Base-by-base conservation (phyloP, 1,140 invertebrate species). In the Propsilocerus akamusi region DNA sequence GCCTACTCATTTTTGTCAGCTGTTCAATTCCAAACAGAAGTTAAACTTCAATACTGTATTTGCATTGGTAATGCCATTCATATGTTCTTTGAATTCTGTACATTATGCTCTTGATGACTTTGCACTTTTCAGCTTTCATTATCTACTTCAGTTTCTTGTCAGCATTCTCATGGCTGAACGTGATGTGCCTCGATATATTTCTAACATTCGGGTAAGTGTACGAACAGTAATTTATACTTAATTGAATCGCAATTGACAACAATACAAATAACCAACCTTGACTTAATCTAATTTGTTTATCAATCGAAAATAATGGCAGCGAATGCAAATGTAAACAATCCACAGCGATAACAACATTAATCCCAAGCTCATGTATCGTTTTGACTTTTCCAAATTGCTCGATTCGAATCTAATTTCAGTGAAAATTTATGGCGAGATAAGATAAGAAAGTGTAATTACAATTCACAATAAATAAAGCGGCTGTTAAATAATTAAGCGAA, bases 181-280 rank as follows among this genome's bases (percentile, higher is more conserved):
- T 88, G 32, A 90, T 91, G 77, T 86, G 86, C 56, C 81, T 87
- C 60, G 86, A 92, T 63, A 85, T 89, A 59, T 90, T 82, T 77
- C 80, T 80, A 70, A 89, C 87, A 48, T 85, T 86, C 65, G 80
- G 80, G 82, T 85, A 69, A 78, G 72, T 66, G 26, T 59, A 52
- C 25, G n/a, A 52, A 51, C 53, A 46, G 50, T 51, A 50, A 55
- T 52, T 54, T 54, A 56, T 52, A 54, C 30, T 50, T 54, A 56
- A 55, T 51, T 53, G 46, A 48, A 41, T 48, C n/a, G n/a, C 25
- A 50, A 34, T 41, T 28, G 49, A 30, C 52, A 30, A 30, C 23
- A 32, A 52, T 48, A 5, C 28, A 25, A 34, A 53, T 49, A 28
- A 53, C 49, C 48, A 51, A 50, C 50, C 37, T 14, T 49, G 41